Conservation (phyloP, 1,140 invertebrate species). For the Eufriesea mexicana region DNA sequence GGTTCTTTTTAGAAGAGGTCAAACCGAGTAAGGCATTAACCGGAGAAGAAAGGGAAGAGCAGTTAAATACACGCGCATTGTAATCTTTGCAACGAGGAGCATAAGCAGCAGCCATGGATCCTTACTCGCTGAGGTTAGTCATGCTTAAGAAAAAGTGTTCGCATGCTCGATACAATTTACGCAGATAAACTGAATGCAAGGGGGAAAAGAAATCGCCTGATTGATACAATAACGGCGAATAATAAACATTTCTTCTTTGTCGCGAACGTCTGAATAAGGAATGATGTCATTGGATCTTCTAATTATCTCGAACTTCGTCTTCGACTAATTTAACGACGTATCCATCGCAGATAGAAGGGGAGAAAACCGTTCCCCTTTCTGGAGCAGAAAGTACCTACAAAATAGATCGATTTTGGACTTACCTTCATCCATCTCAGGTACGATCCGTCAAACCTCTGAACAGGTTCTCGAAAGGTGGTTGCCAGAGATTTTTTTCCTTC, state of each 20-base stretch:
- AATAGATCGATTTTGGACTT: not conserved
- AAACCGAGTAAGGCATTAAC: constrained; percentile 17
- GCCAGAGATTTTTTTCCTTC: not conserved
- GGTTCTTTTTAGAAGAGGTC: constrained; percentile 9
- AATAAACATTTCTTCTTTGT: not conserved
- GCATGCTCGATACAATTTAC: not conserved
- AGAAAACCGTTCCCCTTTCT: not conserved
- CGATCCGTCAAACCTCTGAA: not conserved
- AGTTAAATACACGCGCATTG: too few relatives aligned
- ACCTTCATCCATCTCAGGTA: not conserved
- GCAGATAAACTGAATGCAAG: not conserved
- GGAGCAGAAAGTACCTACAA: not conserved
- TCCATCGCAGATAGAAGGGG: not conserved
- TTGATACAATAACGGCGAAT: not conserved
- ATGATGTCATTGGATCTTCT: not conserved
- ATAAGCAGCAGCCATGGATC: constrained; percentile 64
- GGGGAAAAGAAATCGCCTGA: not conserved
- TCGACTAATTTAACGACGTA: not conserved
- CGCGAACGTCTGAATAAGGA: not conserved
- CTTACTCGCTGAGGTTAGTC: constrained; percentile 70
- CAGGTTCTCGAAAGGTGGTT: not conserved
- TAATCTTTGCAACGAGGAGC: not conserved
- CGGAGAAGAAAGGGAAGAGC: not conserved
- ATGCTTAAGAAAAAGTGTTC: not conserved
- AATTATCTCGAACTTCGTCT: not conserved